These are phyloP conservation scores for Archegozetes longisetosus DNA, from an alignment of 1,140 invertebrate species.

Conservation along the genomic window DNA sequence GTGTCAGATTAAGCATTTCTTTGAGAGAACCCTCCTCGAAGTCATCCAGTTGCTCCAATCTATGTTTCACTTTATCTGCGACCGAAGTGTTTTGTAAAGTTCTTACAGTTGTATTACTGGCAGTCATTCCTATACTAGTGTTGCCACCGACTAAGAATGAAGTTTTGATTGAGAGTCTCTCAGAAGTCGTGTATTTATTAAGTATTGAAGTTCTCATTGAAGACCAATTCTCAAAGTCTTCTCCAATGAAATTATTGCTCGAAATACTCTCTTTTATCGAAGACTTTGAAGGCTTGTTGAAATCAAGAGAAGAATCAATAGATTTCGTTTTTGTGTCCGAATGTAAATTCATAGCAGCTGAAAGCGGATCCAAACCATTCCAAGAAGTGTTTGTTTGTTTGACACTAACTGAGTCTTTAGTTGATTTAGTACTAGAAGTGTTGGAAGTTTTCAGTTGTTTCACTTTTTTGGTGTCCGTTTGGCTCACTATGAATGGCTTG, in stretches of 20 bases:
- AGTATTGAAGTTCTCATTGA: slow-evolving; percentile 52
- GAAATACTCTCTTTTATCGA: slow-evolving; percentile 39
- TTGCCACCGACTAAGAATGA: slow-evolving; percentile 64
- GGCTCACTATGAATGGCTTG: slow-evolving; percentile 33
- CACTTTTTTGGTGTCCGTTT: slow-evolving; percentile 4
- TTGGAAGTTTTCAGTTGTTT: background rate
- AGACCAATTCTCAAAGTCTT: slow-evolving; percentile 55
- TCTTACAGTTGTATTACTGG: slow-evolving; percentile 3
- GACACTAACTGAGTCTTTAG: background rate
- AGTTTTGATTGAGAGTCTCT: slow-evolving; percentile 72
- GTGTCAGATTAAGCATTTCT: slow-evolving; percentile 64
- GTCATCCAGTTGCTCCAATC: slow-evolving; percentile 82
- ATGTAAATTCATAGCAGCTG: slow-evolving; percentile 2
- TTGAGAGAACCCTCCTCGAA: slow-evolving; percentile 38
- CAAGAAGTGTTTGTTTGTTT: slow-evolving; percentile 16
- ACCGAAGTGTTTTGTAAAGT: slow-evolving; percentile 30
- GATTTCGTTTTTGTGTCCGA: too few species aligned
- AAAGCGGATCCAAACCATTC: slow-evolving; percentile 24
- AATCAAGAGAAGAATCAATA: background rate
- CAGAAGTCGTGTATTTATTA: slow-evolving; percentile 73
- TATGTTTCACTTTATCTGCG: slow-evolving; percentile 76
- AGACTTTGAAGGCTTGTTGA: background rate
- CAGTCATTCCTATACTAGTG: slow-evolving; percentile 11
- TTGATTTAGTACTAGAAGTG: background rate
- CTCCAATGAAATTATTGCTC: slow-evolving; percentile 34